Percentiles rank a stretch among this genome's conserved stretches.
Evolutionary conservation across 2,113 vertebrate genomes (phyloP).

Genomic region (Zosterops japonicus): DNA sequence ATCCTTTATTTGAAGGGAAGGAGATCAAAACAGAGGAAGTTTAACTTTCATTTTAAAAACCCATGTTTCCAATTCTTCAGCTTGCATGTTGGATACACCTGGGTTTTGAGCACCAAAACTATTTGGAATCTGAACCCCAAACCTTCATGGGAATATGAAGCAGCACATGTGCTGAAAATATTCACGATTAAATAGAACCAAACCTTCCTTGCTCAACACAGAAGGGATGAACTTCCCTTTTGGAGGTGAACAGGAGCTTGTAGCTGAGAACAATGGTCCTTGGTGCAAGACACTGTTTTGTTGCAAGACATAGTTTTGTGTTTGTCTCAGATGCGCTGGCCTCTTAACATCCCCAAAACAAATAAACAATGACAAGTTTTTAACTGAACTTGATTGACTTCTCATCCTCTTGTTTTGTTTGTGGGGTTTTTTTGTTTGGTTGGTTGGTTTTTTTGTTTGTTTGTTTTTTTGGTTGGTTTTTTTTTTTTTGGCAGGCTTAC

Average conservation of each 20-base stretch:
- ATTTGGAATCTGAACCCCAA: not conserved
- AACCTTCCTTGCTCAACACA: not conserved
- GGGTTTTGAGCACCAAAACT: not conserved
- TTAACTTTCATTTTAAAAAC: not conserved
- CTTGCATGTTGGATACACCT: not conserved
- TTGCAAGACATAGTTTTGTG: fast-evolving
- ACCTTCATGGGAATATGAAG: not conserved
- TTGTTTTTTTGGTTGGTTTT: too few relatives aligned
- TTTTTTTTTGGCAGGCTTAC: not conserved
- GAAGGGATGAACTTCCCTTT: not conserved
- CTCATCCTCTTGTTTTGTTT: too few relatives aligned
- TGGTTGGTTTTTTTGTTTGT: too few relatives aligned
- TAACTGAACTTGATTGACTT: not conserved
- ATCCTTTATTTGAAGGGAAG: not conserved
- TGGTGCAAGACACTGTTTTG: not conserved
- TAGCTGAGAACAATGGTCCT: not conserved
- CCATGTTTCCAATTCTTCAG: not conserved
- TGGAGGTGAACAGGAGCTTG: not conserved
- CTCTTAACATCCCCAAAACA: not conserved
- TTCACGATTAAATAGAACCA: not conserved
- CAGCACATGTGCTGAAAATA: not conserved
- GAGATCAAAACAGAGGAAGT: not conserved
- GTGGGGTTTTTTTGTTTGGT: too few relatives aligned
- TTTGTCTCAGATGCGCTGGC: not conserved
- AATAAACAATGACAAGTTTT: not conserved